Evolutionary conservation across 2,113 vertebrate species (phyloP).

Genomic region (Seriola aureovittata): DNA sequence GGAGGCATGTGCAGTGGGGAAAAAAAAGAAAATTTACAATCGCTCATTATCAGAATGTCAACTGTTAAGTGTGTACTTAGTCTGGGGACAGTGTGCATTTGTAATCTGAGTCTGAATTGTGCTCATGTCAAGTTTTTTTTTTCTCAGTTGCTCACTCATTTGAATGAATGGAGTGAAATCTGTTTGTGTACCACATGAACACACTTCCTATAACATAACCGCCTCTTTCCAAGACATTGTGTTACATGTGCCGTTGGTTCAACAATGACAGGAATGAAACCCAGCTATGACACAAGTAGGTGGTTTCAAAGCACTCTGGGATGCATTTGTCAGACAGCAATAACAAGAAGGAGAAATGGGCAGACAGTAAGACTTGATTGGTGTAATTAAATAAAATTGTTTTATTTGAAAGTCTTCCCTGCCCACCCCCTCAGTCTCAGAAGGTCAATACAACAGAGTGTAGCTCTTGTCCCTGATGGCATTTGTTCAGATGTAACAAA

Average conservation of each 20-base stretch:
- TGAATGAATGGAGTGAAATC: neutral
- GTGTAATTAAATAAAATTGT: neutral
- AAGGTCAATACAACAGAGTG: neutral
- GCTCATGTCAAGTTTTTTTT: neutral
- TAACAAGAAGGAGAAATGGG: neutral
- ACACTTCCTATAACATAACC: neutral
- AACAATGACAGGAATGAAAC: neutral
- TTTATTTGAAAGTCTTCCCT: neutral
- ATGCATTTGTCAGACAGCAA: neutral
- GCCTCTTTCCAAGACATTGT: neutral
- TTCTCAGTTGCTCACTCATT: neutral
- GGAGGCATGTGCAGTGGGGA: neutral
- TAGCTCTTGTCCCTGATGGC: neutral
- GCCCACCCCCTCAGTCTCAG: neutral
- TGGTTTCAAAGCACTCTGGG: neutral
- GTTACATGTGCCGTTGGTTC: neutral
- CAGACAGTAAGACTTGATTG: neutral
- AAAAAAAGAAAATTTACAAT: neutral
- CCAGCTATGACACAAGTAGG: neutral
- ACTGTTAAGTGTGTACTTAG: slow-evolving; percentile 4
- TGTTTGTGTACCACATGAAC: neutral
- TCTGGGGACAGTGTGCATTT: neutral
- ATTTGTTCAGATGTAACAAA: neutral
- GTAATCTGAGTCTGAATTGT: neutral
- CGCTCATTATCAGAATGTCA: slow-evolving; percentile 53